Percentiles rank a stretch among this genome's conserved stretches.
Conservation (phyloP, 2,113 vertebrate species). For the Taxidea taxus region DNA sequence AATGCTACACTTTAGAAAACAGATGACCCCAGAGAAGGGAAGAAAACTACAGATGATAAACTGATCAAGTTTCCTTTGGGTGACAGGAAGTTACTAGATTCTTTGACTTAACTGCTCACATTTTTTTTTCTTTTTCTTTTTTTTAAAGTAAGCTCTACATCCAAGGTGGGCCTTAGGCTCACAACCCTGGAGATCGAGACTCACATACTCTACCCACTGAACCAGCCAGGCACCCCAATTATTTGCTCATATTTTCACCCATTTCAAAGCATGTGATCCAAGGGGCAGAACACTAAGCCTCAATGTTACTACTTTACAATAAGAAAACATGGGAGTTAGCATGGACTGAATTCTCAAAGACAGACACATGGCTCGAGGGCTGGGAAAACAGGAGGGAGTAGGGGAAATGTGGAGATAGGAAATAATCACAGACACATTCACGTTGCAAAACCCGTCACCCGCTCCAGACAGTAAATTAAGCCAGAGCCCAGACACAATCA, state of each 20-base stretch:
- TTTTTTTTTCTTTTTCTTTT: not conserved
- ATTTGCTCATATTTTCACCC: constrained; percentile 47
- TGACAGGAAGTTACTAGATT: constrained; percentile 28
- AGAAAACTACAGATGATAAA: not conserved
- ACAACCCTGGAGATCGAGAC: not conserved
- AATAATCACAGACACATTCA: not conserved
- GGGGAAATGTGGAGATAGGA: not conserved
- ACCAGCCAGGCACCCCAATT: not conserved
- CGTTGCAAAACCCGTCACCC: not conserved
- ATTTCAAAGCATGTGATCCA: constrained; percentile 24
- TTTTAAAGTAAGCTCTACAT: not conserved
- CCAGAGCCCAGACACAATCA: not conserved
- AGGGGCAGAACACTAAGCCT: constrained; percentile 7
- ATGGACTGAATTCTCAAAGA: constrained; percentile 27
- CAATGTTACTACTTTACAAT: not conserved
- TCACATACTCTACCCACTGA: not conserved
- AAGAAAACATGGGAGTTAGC: constrained; percentile 5
- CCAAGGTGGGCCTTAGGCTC: not conserved
- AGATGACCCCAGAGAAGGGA: not conserved
- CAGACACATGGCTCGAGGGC: not conserved
- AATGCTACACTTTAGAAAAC: constrained; percentile 15
- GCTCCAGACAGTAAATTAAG: not conserved
- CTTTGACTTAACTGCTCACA: not conserved
- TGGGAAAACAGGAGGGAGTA: not conserved
- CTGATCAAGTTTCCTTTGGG: not conserved